These are phyloP conservation scores for Contarinia nasturtii DNA, from an alignment of 1,140 invertebrate species.

Conservation along the genomic window DNA sequence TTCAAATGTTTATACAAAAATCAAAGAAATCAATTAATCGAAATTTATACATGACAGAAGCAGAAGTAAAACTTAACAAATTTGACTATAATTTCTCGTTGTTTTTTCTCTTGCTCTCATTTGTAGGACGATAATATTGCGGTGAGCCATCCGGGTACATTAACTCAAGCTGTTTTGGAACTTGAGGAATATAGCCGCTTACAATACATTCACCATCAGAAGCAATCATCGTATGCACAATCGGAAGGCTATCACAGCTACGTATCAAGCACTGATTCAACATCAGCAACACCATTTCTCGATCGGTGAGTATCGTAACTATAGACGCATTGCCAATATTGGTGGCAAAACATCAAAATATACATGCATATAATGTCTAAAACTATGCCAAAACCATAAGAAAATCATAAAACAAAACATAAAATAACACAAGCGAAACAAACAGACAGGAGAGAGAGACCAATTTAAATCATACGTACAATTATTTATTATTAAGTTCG, in stretches of 20 bases:
- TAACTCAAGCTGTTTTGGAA: slow-evolving; percentile 42
- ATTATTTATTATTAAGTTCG: too few species aligned
- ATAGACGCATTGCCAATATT: too few species aligned
- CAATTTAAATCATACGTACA: too few species aligned
- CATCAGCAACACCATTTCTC: slow-evolving; percentile 54
- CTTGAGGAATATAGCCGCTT: slow-evolving; percentile 47
- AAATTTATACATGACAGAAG: too few species aligned
- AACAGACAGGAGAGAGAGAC: too few species aligned
- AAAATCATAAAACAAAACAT: slow-evolving; percentile 4
- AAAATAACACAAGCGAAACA: slow-evolving; percentile 3
- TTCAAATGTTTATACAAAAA: too few species aligned
- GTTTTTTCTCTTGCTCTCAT: slow-evolving; percentile 2
- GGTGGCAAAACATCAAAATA: too few species aligned
- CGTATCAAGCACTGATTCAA: slow-evolving; percentile 59
- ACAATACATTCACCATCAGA: slow-evolving; percentile 42
- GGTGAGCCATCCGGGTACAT: slow-evolving; percentile 16
- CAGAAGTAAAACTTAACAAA: too few species aligned
- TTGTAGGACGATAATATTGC: slow-evolving; percentile 9
- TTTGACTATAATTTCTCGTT: too few species aligned
- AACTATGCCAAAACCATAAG: slow-evolving; percentile 17
- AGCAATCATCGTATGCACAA: slow-evolving; percentile 57
- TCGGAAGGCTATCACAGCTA: slow-evolving; percentile 68
- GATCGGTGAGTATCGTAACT: slow-evolving; percentile 34
- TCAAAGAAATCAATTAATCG: too few species aligned
- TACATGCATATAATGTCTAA: slow-evolving; percentile 10